Evolutionary conservation across 2,888 invertebrate species (phyloP), one percentile per base, ranked within the genome.

Genomic region (Drosophila setosimentum): DNA sequence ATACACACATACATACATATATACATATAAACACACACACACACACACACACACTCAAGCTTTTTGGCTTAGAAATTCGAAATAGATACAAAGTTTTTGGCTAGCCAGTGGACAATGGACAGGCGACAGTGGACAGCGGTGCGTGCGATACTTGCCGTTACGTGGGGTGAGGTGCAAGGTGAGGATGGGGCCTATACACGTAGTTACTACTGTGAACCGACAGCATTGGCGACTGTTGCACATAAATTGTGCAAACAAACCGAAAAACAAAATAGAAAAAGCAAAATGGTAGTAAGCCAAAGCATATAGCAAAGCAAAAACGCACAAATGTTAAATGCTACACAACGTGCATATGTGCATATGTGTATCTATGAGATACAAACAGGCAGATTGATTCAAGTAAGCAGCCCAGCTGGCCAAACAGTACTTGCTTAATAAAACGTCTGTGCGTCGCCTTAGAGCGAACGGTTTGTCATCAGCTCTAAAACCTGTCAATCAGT

Each of bases 231-330:
- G 68, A 71, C 78, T 75, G 80, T 80, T 80, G 79, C 80, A 78
- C 76, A 87, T 82, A 77, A 81, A 77, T 85, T 85, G 85, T 85
- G 88, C 80, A 85, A 85, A 87, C 88, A 85, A 75, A 71, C 68
- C 68, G 70, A 77, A 78, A 64, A 78, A 72, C 73, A 68, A 72
- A 78, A 50, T 63, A 58, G 50, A 73, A 70, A 69, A 68, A 62
- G 77, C 69, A 63, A 78, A 83, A 85, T 87, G 76, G 80, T 75
- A 80, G 73, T 81, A 67, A 77, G 61, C 76, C 69, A 75, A 70
- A 72, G 59, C 37, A 70, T 64, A 64, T 45, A 51, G 49, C 57
- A 59, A 61, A 69, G 57, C 59, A 40, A 48, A 65, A 63, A 65
- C 29, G 55, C 55, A 55, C 54, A 62, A 73, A 68, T 71, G 79